phyloP scores from a whole-genome alignment of 2,797 vertebrate species.

The Epinephelus awoara region DNA sequence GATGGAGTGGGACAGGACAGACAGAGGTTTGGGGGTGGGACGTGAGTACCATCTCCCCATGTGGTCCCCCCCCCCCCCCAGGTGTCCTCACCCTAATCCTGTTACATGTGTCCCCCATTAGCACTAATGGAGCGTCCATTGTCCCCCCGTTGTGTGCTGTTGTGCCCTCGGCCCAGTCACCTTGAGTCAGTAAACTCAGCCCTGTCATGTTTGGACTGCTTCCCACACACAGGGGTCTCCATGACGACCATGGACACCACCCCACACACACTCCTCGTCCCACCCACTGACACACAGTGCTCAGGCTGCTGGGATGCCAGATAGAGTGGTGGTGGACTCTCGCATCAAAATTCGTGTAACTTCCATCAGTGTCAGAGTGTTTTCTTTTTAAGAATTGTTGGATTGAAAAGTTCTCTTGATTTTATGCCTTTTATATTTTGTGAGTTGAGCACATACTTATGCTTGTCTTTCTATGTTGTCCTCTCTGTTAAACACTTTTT shows the following conservation, averaged over 20 bases:
- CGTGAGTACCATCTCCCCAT: slow-evolving; percentile 75
- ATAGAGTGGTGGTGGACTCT: not conserved
- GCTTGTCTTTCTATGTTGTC: too few relatives aligned
- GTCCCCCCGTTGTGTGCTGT: slow-evolving; percentile 72
- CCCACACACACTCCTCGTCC: not conserved
- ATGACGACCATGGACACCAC: slow-evolving; percentile 67
- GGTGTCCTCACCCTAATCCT: slow-evolving; percentile 83
- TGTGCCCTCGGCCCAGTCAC: slow-evolving; percentile 74
- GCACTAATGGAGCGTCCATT: slow-evolving; percentile 82
- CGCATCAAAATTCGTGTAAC: not conserved
- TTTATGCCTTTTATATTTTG: too few relatives aligned
- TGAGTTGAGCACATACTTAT: too few relatives aligned
- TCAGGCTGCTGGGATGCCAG: slow-evolving; percentile 12
- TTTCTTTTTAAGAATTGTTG: too few relatives aligned
- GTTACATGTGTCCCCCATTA: slow-evolving; percentile 87
- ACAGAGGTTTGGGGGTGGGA: slow-evolving; percentile 19
- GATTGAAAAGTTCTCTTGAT: too few relatives aligned
- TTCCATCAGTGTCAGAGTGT: too few relatives aligned
- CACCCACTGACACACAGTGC: slow-evolving; percentile 26
- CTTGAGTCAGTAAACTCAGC: slow-evolving; percentile 82
- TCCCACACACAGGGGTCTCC: slow-evolving; percentile 83
- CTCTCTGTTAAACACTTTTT: too few relatives aligned
- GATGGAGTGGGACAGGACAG: slow-evolving; percentile 61
- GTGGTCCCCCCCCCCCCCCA: slow-evolving; percentile 78
- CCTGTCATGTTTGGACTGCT: slow-evolving; percentile 83